A percentile compares a stretch with the other conserved stretches of the same genome.
Conservation (phyloP, 2,888 invertebrate species). For the Cosmia trapezina region DNA sequence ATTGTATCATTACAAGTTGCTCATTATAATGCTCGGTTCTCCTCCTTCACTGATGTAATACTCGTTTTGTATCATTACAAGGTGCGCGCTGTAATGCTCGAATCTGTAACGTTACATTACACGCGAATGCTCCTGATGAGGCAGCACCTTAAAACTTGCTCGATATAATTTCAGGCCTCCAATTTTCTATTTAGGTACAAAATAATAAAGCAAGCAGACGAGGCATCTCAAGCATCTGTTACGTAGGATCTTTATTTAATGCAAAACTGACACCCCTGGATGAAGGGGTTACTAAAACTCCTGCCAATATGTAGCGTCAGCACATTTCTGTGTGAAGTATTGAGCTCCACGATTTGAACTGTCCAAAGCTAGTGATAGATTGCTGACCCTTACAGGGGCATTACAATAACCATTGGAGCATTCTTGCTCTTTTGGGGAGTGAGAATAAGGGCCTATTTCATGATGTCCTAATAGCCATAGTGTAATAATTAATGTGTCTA, state of each 20-base stretch:
- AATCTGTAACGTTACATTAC: no score
- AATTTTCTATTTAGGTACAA: neutral
- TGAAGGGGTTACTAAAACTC: neutral
- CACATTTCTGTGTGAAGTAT: conserved; percentile 35
- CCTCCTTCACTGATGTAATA: no score
- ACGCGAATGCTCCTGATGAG: no score
- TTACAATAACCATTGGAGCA: conserved; percentile 10
- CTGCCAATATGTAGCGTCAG: conserved; percentile 23
- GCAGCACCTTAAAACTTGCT: no score
- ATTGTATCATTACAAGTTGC: no score
- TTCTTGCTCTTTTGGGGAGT: neutral
- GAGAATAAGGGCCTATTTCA: no score
- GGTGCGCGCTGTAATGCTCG: no score
- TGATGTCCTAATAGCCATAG: no score
- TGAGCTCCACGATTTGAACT: conserved; percentile 17
- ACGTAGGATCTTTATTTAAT: neutral
- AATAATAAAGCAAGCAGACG: neutral
- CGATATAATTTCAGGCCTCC: neutral
- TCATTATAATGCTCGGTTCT: no score
- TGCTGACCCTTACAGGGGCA: conserved; percentile 14
- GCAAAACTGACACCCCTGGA: neutral
- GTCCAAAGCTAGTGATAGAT: conserved; percentile 40
- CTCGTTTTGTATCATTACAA: no score
- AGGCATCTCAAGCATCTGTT: neutral
- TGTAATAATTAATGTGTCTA: no score